A percentile compares a stretch with the other conserved stretches of the same genome.
These are phyloP conservation scores for Germaria angustata DNA, from an alignment of 2,888 invertebrate genomes.

Conservation along the genomic window DNA sequence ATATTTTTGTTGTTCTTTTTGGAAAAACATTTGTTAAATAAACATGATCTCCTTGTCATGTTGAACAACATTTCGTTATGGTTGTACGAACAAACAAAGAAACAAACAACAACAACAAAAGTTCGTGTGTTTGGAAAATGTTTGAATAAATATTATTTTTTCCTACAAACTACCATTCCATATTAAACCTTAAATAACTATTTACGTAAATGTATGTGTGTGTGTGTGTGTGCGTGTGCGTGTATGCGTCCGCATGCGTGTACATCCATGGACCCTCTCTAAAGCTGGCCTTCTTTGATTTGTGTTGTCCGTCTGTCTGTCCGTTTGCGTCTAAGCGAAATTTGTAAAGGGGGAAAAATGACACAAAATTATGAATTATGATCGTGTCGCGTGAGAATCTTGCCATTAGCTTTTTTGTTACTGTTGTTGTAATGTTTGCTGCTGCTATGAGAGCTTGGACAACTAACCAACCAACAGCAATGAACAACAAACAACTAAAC, in stretches of 20 bases:
- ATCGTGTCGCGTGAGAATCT: constrained; percentile 68
- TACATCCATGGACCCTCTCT: constrained; percentile 30
- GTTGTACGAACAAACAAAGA: constrained; percentile 54
- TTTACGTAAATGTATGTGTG: not conserved
- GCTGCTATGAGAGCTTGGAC: constrained; percentile 31
- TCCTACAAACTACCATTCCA: not conserved
- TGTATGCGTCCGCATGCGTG: not conserved
- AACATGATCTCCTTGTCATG: constrained; percentile 68
- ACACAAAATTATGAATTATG: constrained; percentile 66
- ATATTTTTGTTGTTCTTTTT: constrained; percentile 40
- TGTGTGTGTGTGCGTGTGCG: not conserved
- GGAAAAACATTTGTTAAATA: constrained; percentile 66
- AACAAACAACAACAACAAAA: constrained; percentile 1
- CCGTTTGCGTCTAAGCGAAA: constrained; percentile 3
- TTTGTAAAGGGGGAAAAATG: constrained; percentile 18
- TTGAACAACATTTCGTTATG: constrained; percentile 66
- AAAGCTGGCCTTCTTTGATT: constrained; percentile 39
- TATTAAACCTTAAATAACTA: constrained; percentile 3
- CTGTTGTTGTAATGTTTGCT: too few species aligned
- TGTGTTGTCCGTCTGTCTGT: not conserved
- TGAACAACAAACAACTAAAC: not conserved
- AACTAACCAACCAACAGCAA: constrained; percentile 37
- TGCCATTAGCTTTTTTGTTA: constrained; percentile 36
- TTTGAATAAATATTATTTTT: not conserved
- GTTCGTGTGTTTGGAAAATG: constrained; percentile 32